phyloP scores from a whole-genome alignment of 2,113 vertebrate species.

The Crotophaga sulcirostris region DNA sequence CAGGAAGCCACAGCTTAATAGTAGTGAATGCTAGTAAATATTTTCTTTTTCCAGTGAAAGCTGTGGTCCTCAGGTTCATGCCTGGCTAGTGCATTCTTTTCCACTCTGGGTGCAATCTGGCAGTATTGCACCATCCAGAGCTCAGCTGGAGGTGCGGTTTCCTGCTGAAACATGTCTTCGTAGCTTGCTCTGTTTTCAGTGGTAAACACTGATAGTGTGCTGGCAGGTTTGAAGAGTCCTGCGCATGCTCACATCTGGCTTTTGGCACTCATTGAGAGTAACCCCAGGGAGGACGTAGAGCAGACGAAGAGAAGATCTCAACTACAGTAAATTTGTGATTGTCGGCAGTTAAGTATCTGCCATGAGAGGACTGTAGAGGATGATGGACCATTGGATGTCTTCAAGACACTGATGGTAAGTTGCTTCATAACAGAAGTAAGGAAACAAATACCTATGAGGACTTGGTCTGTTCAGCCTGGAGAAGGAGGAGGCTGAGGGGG shows the following conservation, averaged over 20 bases:
- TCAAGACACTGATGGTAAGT: not conserved
- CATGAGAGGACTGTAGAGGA: not conserved
- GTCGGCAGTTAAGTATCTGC: not conserved
- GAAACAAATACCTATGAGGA: no score
- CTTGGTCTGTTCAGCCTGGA: no score
- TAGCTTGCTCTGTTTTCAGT: not conserved
- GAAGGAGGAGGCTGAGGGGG: no score
- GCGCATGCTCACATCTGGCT: fast-evolving
- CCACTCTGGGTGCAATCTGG: not conserved
- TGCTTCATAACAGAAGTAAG: no score
- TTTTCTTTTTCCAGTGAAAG: not conserved
- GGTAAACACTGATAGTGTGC: not conserved
- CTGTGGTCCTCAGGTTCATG: not conserved
- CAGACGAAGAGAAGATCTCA: not conserved
- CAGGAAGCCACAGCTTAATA: not conserved
- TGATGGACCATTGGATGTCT: not conserved
- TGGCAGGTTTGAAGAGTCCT: not conserved
- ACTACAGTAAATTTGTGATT: not conserved
- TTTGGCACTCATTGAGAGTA: not conserved
- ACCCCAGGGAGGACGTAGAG: not conserved
- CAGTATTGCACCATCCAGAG: not conserved
- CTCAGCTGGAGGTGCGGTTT: not conserved
- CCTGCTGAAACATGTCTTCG: not conserved
- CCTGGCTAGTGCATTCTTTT: not conserved
- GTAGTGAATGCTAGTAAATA: not conserved